Conservation (phyloP, 2,888 invertebrate species). For the Gymnoscelis rufifasciata region DNA sequence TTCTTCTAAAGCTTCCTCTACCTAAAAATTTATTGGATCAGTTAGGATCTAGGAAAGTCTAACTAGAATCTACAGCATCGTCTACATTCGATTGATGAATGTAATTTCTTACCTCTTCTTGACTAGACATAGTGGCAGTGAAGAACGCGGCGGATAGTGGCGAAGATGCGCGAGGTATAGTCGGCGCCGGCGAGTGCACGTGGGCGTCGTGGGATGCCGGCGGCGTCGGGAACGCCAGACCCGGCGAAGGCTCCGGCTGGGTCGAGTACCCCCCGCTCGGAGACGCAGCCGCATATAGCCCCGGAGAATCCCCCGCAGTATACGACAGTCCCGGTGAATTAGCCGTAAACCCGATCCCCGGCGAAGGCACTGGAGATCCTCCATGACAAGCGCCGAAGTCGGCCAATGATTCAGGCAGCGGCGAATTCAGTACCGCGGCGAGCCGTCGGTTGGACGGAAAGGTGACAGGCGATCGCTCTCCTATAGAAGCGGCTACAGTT, state of each 20-base stretch:
- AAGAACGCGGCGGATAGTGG: conserved; percentile 91
- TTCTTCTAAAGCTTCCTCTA: conserved; percentile 91
- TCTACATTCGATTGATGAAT: background rate
- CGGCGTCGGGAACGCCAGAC: conserved; percentile 90
- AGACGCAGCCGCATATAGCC: conserved; percentile 62
- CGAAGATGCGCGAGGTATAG: conserved; percentile 86
- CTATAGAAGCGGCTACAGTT: conserved; percentile 76
- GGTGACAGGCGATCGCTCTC: conserved; percentile 78
- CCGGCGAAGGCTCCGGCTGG: conserved; percentile 80
- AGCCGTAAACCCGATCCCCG: conserved; percentile 69
- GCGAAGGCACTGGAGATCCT: conserved; percentile 71
- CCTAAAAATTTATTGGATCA: conserved; percentile 60
- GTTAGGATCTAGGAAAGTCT: no score
- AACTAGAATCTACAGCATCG: no score
- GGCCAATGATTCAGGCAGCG: conserved; percentile 87
- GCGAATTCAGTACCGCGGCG: conserved; percentile 87
- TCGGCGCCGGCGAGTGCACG: conserved; percentile 82
- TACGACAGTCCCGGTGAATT: conserved; percentile 85
- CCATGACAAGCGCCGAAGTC: conserved; percentile 90
- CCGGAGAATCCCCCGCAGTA: conserved; percentile 81
- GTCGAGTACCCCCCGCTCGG: conserved; percentile 65
- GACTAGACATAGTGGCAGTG: conserved; percentile 90
- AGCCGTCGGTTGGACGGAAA: conserved; percentile 85
- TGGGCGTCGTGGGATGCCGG: conserved; percentile 87
- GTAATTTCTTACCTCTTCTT: conserved; percentile 81